Percentiles rank a stretch among this genome's conserved stretches.
These are phyloP conservation scores for Leptosomus discolor DNA, from an alignment of 2,113 vertebrate genomes.

Conservation along the genomic window DNA sequence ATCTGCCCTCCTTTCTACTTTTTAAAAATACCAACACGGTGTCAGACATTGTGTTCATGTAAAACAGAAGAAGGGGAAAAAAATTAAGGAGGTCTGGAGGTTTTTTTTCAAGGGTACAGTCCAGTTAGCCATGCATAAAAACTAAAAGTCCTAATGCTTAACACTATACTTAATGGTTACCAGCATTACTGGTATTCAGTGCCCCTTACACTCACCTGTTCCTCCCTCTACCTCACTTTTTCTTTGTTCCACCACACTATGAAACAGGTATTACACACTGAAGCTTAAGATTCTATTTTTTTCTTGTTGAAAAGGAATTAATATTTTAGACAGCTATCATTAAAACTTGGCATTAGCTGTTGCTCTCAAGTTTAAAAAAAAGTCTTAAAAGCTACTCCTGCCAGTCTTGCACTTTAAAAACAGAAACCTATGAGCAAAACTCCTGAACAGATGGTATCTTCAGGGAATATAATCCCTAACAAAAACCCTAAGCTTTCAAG, in stretches of 20 bases:
- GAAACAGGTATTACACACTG: not conserved
- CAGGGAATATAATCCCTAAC: not conserved
- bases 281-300: not conserved
- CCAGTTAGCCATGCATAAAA: not conserved
- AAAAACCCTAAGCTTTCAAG: constrained; percentile 8
- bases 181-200: not conserved
- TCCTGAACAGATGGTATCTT: constrained; percentile 1
- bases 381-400: not conserved
- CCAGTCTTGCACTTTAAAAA: not conserved
- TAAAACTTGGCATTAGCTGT: not conserved
- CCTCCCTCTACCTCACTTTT: not conserved
- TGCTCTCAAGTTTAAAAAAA: not conserved
- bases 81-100: not conserved
- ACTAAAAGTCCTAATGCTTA: not conserved
- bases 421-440: not conserved
- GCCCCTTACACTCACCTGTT: not conserved
- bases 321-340: not conserved
- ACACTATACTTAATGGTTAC: not conserved
- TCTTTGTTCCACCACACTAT: not conserved
- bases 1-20: not conserved
- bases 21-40: not conserved
- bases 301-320: not conserved
- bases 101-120: not conserved
- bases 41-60: not conserved
- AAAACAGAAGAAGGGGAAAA: not conserved